These are phyloP conservation scores for Sturnira hondurensis DNA, from an alignment of 2,113 vertebrate species.

Conservation along the genomic window DNA sequence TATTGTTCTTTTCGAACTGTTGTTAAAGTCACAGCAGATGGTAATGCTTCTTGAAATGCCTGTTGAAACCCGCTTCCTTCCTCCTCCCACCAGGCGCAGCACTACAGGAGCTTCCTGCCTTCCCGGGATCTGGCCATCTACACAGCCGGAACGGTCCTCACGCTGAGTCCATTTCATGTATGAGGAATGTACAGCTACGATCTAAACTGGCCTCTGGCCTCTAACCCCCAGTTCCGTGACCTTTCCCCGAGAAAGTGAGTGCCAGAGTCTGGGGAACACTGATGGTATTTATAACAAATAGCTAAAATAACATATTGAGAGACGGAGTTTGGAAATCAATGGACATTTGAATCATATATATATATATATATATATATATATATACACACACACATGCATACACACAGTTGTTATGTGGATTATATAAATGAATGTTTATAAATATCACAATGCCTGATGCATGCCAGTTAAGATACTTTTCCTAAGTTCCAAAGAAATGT, in stretches of 20 bases:
- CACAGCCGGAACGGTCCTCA: neutral
- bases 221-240: neutral
- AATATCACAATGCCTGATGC: neutral
- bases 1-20: slow-evolving; percentile 60
- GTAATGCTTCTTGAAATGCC: slow-evolving; percentile 49
- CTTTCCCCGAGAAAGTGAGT: neutral
- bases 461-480: neutral
- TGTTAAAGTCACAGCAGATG: slow-evolving; percentile 53
- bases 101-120: neutral
- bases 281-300: neutral
- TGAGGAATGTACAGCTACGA: neutral
- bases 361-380: too few relatives aligned
- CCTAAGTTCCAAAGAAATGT: neutral
- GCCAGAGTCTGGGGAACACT: fast-evolving
- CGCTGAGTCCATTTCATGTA: neutral
- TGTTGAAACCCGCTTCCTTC: neutral
- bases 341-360: neutral
- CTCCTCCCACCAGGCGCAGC: neutral
- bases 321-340: neutral
- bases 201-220: neutral
- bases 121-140: neutral
- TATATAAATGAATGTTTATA: neutral
- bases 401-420: neutral
- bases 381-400: too few relatives aligned
- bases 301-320: neutral